These are phyloP conservation scores for Pongo pygmaeus DNA, from an alignment of 2,113 vertebrate species.

Conservation along the genomic window DNA sequence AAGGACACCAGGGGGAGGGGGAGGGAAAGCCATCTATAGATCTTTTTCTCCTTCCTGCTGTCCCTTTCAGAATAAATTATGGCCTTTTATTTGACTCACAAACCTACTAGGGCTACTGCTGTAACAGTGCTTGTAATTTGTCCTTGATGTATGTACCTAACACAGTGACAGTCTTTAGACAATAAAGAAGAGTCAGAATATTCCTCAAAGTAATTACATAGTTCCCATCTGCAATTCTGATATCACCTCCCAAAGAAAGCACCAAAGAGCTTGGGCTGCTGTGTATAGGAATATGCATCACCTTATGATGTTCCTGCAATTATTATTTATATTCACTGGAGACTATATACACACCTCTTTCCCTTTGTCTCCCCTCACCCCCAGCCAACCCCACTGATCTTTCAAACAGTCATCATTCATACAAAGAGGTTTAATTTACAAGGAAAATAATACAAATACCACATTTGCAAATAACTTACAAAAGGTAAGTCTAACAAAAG, in stretches of 20 bases:
- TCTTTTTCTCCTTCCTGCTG: neutral
- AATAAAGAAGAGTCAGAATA: neutral
- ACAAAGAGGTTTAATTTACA: neutral
- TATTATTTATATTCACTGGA: neutral
- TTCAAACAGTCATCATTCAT: neutral
- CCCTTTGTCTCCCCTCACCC: neutral
- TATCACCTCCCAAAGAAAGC: slow-evolving; percentile 24
- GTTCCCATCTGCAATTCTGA: neutral
- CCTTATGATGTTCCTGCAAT: neutral
- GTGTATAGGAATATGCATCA: neutral
- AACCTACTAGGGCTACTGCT: neutral
- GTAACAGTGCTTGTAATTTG: slow-evolving; percentile 32
- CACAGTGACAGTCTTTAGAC: neutral
- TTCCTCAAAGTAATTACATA: slow-evolving; percentile 42
- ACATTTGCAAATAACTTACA: neutral
- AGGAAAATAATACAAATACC: neutral
- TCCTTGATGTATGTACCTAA: neutral
- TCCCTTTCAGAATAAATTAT: slow-evolving; percentile 61
- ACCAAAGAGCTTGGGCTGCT: neutral
- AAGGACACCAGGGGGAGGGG: neutral
- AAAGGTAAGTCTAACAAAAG: neutral
- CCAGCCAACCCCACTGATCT: neutral
- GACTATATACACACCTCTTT: neutral
- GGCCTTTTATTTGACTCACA: slow-evolving; percentile 34
- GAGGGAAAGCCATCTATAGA: neutral